Evolutionary conservation across 2,888 invertebrate species (phyloP).

Genomic region (Slavum lentiscoides): DNA sequence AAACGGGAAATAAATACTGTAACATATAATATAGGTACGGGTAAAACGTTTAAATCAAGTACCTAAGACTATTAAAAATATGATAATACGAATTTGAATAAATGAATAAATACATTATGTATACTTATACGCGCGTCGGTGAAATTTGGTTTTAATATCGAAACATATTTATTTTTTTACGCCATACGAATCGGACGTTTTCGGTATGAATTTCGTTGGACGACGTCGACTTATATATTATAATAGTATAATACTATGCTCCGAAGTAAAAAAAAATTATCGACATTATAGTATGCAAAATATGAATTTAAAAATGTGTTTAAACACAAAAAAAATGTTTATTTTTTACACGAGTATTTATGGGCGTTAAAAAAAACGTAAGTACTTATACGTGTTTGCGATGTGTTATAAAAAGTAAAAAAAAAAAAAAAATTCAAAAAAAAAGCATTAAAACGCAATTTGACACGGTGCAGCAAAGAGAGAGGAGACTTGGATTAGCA

Average conservation of each 20-base stretch:
- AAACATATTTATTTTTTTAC: neutral
- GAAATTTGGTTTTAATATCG: neutral
- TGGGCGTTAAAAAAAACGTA: neutral
- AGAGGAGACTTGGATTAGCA: too few species aligned
- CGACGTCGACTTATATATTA: neutral
- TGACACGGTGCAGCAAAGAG: too few species aligned
- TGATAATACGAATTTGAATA: slow-evolving; percentile 8
- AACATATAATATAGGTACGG: neutral
- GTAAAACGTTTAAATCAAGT: neutral
- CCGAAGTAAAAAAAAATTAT: slow-evolving; percentile 1
- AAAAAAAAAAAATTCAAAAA: too few species aligned
- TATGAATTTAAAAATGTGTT: neutral
- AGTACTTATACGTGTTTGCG: neutral
- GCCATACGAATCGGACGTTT: neutral
- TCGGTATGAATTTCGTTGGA: neutral
- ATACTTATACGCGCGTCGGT: neutral
- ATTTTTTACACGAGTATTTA: neutral
- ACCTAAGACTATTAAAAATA: neutral
- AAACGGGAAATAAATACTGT: slow-evolving; percentile 21
- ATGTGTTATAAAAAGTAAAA: too few species aligned
- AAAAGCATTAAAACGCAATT: too few species aligned
- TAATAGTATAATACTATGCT: neutral
- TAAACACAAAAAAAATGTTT: neutral
- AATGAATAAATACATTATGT: too few species aligned
- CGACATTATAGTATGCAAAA: neutral